Conservation (phyloP, 2,113 vertebrate genomes). For the Euleptes europaea region DNA sequence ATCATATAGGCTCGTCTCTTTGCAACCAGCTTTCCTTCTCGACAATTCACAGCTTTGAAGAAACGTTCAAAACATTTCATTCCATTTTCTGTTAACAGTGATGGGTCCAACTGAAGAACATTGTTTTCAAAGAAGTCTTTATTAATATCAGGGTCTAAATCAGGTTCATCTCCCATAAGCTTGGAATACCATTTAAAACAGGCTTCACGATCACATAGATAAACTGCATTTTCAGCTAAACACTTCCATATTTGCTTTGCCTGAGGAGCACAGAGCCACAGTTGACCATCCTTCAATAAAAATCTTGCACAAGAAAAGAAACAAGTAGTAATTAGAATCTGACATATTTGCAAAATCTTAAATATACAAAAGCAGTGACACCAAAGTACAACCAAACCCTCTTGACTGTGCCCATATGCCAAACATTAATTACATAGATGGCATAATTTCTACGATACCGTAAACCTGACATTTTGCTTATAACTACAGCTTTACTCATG, state of each 20-base stretch:
- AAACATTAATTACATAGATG: not conserved
- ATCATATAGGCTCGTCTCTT: conserved; percentile 99
- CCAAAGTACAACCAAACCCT: not conserved
- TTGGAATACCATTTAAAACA: conserved; percentile 99
- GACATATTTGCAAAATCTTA: not conserved
- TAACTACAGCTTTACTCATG: not conserved
- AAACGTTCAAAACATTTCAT: conserved; percentile 99
- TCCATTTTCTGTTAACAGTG: conserved; percentile 97
- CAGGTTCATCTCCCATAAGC: conserved; percentile 98
- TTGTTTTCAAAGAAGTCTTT: conserved; percentile 99
- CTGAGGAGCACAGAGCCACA: conserved; percentile 98
- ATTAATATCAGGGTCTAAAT: conserved; percentile 99
- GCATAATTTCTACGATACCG: not conserved
- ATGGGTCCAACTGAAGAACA: conserved; percentile 97
- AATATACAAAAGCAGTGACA: not conserved
- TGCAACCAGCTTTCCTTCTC: conserved; percentile 97
- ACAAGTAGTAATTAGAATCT: conserved; percentile 58
- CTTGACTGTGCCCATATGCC: not conserved
- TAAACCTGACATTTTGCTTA: not conserved
- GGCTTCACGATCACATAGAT: conserved; percentile 98
- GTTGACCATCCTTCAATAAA: conserved; percentile 96
- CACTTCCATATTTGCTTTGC: conserved; percentile 99
- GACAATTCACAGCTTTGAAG: conserved; percentile 99
- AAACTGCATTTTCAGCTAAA: conserved; percentile 98
- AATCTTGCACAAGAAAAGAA: conserved; percentile 81